Evolutionary conservation across 1,140 invertebrate species (phyloP), one percentile per base, ranked within the genome.

Genomic region (Anagrus nilaparvatae): DNA sequence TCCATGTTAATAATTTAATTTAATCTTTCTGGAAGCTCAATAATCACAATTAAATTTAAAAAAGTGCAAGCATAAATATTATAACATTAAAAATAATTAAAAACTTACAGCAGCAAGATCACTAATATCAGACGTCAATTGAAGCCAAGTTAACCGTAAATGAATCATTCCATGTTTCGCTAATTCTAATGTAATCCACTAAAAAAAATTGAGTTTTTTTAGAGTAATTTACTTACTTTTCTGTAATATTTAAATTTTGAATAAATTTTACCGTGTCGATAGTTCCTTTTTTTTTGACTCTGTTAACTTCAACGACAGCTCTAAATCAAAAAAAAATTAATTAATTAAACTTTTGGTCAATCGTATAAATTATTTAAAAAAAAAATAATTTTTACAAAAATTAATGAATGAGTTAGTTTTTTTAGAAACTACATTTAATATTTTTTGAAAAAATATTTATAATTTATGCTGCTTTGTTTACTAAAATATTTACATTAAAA

Each of bases 151-250:
- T 17, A 94, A 67, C 43, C 86, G 77, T 20, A 97, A 55, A 62
- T 95, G 87, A 2, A 97, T 74, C 71, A 87, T 81, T 24, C 94
- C 94, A 57, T 89, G 87, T 66, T 92, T 93, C 4, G 88, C 90
- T 68, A 93, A 83, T 63, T 96, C 90, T 45, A 97, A 70, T 1
- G 87, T 85, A 36, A 94, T 72, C 91, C 92, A 96, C 87, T 94
- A 54, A 4, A 66, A 70, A 52, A 49, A 53, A 46, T 41, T 5
- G 4, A 6, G 23, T 3, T 20, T 28, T 20, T 13, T 13, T 16
- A 29, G 8, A 39, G 24, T 27, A 14, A 20, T 33, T 19, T 40
- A 12, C 24, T 9, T 21, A 20, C n/a, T 35, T 10, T 9, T 29
- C 13, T 27, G 14, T 21, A 17, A 27, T 4, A 29, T 20, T 31